phyloP scores from a whole-genome alignment of 2,797 vertebrate species.

The Sternarchorhynchus goeldii region DNA sequence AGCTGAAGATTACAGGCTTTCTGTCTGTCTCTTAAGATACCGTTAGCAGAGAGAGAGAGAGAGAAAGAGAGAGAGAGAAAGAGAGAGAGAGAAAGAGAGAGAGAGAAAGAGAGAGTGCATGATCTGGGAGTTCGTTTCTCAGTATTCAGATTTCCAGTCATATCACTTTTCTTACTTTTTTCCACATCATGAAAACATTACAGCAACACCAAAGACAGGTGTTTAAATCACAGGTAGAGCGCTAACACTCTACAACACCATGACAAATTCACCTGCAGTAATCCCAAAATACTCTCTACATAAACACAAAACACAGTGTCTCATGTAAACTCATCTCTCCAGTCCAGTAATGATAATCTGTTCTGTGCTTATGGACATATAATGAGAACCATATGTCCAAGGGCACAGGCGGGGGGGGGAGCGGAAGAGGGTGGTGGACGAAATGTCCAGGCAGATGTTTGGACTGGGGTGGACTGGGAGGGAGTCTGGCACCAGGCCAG shows the following conservation, averaged over 20 bases:
- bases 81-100: not conserved
- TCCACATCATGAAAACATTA: too few relatives aligned
- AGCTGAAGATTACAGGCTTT: conserved; percentile 37
- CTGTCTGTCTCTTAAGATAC: conserved; percentile 33
- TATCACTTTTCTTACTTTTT: too few relatives aligned
- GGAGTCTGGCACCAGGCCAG: conserved; percentile 13
- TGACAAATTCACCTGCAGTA: conserved; percentile 20
- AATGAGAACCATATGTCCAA: conserved; percentile 20
- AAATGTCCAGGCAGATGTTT: conserved; percentile 33
- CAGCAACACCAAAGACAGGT: too few relatives aligned
- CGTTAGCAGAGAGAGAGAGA: conserved; percentile 12
- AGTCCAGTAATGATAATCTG: not conserved
- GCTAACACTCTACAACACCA: conserved; percentile 3
- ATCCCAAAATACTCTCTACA: not conserved
- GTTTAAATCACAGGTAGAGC: not conserved
- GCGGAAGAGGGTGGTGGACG: not conserved
- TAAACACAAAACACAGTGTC: not conserved
- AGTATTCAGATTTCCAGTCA: not conserved
- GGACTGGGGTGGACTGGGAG: conserved; percentile 29
- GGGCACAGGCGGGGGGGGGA: not conserved
- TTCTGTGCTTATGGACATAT: conserved; percentile 20
- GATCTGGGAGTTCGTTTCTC: conserved; percentile 3
- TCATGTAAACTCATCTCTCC: conserved; percentile 30
- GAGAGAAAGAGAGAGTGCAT: conserved; percentile 5
- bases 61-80: conserved; percentile 7